phyloP scores from a whole-genome alignment of 2,797 vertebrate species.

The Phoeniculus purpureus region DNA sequence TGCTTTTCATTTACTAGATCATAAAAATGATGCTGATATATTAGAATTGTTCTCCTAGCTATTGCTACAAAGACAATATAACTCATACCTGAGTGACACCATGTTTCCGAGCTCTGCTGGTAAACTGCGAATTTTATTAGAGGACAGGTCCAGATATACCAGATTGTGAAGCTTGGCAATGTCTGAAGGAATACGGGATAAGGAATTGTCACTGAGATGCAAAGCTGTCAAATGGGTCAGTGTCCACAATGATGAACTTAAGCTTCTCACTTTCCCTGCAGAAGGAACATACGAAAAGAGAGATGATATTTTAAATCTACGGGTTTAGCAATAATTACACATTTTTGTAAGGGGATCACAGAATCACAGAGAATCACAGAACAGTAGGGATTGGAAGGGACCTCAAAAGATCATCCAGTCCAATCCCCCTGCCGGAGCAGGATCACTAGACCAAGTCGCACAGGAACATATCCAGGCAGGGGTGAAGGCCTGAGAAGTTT shows the following conservation, averaged over 20 bases:
- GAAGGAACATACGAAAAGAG: neutral
- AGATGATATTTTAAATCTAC: accelerated
- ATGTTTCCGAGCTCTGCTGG: slow-evolving; percentile 99
- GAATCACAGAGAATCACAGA: accelerated
- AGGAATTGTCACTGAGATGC: slow-evolving; percentile 97
- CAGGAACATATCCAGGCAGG: no score
- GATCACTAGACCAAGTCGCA: no score
- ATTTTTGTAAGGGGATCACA: neutral
- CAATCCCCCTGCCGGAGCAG: no score
- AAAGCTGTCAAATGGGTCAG: slow-evolving; percentile 98
- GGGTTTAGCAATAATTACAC: neutral
- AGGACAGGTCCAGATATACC: slow-evolving; percentile 97
- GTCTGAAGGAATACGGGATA: slow-evolving; percentile 98
- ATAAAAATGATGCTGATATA: neutral
- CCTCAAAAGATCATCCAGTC: no score
- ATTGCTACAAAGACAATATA: neutral
- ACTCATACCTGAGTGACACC: slow-evolving; percentile 96
- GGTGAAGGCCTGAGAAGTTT: accelerated
- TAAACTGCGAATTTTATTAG: slow-evolving; percentile 99
- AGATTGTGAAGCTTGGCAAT: slow-evolving; percentile 99
- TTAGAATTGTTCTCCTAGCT: no score
- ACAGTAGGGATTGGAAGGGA: no score
- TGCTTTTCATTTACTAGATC: neutral
- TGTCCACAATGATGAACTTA: slow-evolving; percentile 95
- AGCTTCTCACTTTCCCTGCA: slow-evolving; percentile 93